Evolutionary conservation across 2,797 vertebrate genomes (phyloP).

Genomic region (Poeciliopsis turneri): DNA sequence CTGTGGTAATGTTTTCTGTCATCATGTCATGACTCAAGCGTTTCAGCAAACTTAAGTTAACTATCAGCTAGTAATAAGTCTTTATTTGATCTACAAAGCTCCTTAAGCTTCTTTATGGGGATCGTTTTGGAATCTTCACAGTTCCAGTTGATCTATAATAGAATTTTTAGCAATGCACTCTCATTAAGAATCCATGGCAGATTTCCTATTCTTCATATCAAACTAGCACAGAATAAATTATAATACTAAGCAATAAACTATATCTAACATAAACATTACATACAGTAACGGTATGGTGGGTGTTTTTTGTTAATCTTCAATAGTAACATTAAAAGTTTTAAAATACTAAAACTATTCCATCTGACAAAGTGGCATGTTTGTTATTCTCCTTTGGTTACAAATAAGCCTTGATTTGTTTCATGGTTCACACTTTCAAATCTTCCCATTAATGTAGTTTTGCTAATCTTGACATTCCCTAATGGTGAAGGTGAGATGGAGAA

Average conservation of each 20-base stretch:
- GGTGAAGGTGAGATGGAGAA: not conserved
- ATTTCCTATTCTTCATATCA: not conserved
- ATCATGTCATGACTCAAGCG: not conserved
- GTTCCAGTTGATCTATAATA: not conserved
- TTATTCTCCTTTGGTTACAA: not conserved
- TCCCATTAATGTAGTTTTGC: not conserved
- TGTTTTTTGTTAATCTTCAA: not conserved
- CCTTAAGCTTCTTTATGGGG: not conserved
- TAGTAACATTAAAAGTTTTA: not conserved
- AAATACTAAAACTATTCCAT: not conserved
- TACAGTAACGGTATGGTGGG: not conserved
- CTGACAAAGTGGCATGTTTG: not conserved
- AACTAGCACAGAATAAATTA: not conserved
- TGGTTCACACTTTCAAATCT: not conserved
- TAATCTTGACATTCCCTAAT: not conserved
- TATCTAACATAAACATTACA: not conserved
- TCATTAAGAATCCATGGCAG: not conserved
- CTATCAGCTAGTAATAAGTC: not conserved
- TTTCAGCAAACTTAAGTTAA: not conserved
- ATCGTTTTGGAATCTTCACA: not conserved
- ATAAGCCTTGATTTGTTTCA: not conserved
- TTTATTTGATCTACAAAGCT: not conserved
- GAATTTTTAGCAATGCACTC: not conserved
- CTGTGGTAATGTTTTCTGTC: not conserved
- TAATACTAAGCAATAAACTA: not conserved